Percentiles rank a stretch among this genome's conserved stretches.
phyloP scores from a whole-genome alignment of 2,113 vertebrate genomes.

The Scophthalmus maximus region DNA sequence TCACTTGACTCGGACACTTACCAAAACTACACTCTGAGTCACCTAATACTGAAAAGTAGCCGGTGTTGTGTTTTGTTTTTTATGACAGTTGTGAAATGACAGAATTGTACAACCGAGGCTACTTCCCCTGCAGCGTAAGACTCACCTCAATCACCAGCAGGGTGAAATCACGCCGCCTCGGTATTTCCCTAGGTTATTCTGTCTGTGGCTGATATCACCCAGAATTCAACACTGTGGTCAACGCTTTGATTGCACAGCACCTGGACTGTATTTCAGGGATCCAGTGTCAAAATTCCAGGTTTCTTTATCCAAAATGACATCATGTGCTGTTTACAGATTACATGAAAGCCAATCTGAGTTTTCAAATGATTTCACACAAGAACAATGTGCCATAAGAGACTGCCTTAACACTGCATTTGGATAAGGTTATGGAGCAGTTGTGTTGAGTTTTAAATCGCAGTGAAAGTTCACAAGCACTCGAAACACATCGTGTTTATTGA shows the following conservation, averaged over 20 bases:
- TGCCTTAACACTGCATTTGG: too few species aligned
- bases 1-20: background rate
- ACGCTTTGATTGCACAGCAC: background rate
- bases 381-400: too few species aligned
- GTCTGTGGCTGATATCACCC: conserved; percentile 9
- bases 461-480: too few species aligned
- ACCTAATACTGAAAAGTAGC: background rate
- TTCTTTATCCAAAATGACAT: too few species aligned
- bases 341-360: too few species aligned
- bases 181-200: conserved; percentile 61
- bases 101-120: background rate
- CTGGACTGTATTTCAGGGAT: background rate
- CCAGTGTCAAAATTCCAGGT: too few species aligned
- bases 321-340: too few species aligned
- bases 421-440: too few species aligned
- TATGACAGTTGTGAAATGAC: conserved; percentile 21
- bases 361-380: too few species aligned
- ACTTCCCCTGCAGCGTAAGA: conserved; percentile 39
- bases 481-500: too few species aligned
- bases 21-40: background rate
- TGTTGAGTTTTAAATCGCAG: too few species aligned
- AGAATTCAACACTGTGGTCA: background rate
- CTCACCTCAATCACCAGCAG: conserved; percentile 12
- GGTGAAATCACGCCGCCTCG: conserved; percentile 1
- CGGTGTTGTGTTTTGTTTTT: background rate